A percentile compares a stretch with the other conserved stretches of the same genome.
Evolutionary conservation across 2,888 invertebrate genomes (phyloP).

Genomic region (Drosophila macrospina): DNA sequence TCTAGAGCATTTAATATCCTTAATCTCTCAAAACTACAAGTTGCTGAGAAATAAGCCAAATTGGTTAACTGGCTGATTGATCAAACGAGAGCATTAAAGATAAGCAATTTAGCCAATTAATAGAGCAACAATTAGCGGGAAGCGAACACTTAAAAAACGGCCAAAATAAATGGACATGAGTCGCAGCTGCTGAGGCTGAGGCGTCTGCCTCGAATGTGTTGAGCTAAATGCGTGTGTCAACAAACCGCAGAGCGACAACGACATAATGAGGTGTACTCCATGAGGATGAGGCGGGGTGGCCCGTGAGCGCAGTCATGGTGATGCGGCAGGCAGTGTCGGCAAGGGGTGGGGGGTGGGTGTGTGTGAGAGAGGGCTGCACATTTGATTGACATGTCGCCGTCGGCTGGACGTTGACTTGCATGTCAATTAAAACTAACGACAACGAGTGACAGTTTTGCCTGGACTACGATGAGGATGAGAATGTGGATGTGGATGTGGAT

Average conservation of each 20-base stretch:
- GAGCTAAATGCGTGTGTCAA: conserved; percentile 58
- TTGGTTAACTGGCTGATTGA: conserved; percentile 23
- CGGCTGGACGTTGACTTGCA: conserved; percentile 84
- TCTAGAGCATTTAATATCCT: too few relatives aligned
- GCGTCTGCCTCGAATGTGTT: conserved; percentile 23
- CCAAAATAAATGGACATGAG: conserved; percentile 42
- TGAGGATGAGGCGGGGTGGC: not conserved
- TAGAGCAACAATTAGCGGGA: conserved; percentile 20
- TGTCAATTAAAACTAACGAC: conserved; percentile 83
- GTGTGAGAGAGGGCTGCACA: conserved; percentile 38
- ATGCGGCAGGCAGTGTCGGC: conserved; percentile 3
- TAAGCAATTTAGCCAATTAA: conserved; percentile 53
- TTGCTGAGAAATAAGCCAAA: not conserved
- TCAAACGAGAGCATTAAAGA: conserved; percentile 6
- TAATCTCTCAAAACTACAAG: not conserved
- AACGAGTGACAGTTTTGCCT: conserved; percentile 55
- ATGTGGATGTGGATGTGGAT: conserved; percentile 13
- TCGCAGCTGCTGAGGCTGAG: conserved; percentile 42
- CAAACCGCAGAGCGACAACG: conserved; percentile 65
- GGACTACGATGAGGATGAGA: conserved; percentile 10
- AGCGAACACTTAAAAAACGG: conserved; percentile 42
- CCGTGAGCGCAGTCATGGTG: conserved; percentile 8
- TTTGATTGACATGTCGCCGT: conserved; percentile 84
- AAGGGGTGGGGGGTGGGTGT: conserved; percentile 19
- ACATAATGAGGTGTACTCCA: conserved; percentile 61